Percentiles rank a stretch among this genome's conserved stretches.
Evolutionary conservation across 2,888 invertebrate genomes (phyloP).

Genomic region (Eucera pruinosa): DNA sequence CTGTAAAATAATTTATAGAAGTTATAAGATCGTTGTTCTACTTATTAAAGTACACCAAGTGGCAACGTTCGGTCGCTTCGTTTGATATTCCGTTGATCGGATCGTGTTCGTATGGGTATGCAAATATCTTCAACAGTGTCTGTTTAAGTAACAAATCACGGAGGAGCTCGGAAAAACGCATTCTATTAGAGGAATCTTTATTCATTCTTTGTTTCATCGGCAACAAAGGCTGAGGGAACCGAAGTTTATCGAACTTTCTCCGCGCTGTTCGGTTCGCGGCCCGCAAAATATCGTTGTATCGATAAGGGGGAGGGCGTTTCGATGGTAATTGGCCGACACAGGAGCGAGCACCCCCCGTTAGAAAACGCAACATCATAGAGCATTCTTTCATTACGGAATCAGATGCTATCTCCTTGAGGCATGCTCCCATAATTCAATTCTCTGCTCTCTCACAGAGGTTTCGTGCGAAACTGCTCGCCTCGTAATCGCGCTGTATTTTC

Average conservation of each 20-base stretch:
- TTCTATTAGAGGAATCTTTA: too few relatives aligned
- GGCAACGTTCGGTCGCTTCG: too few relatives aligned
- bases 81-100: too few relatives aligned
- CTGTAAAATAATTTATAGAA: too few relatives aligned
- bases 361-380: constrained; percentile 58
- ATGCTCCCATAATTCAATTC: constrained; percentile 70
- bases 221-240: too few relatives aligned
- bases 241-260: constrained; percentile 29
- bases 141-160: too few relatives aligned
- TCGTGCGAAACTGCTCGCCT: constrained; percentile 60
- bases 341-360: constrained; percentile 50
- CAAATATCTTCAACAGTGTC: too few relatives aligned
- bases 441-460: constrained; percentile 62
- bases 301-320: constrained; percentile 29
- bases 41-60: too few relatives aligned
- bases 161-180: too few relatives aligned
- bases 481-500: constrained; percentile 58
- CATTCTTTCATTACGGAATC: constrained; percentile 62
- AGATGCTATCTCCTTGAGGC: constrained; percentile 59
- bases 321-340: constrained; percentile 52
- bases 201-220: too few relatives aligned
- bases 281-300: background rate
- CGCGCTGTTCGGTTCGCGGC: background rate
- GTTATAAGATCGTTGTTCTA: too few relatives aligned
- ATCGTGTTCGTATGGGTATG: too few relatives aligned